Conservation (phyloP, 2,113 vertebrate species). For the Tachysurus vachellii region DNA sequence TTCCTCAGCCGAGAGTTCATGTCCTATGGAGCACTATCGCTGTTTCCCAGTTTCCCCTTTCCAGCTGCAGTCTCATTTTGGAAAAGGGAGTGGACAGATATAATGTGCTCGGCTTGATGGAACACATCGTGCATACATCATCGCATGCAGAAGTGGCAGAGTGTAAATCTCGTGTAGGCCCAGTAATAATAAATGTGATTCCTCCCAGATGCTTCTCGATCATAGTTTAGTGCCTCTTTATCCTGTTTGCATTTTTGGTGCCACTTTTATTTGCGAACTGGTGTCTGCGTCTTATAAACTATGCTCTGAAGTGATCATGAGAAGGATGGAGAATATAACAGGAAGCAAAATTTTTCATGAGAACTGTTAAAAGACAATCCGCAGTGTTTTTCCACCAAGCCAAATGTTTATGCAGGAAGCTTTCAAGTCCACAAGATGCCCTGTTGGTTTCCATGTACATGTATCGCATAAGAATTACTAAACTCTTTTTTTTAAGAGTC, state of each 20-base stretch:
- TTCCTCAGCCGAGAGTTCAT: conserved; percentile 43
- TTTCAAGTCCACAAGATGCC: background rate
- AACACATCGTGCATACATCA: conserved; percentile 48
- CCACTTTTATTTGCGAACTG: conserved; percentile 33
- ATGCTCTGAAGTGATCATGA: conserved; percentile 25
- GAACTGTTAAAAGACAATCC: conserved; percentile 30
- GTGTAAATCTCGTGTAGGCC: conserved; percentile 63
- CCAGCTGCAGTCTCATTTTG: conserved; percentile 48
- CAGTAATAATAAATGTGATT: conserved; percentile 66
- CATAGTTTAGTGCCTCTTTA: conserved; percentile 52
- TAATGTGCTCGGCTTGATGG: conserved; percentile 56
- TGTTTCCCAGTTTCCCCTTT: conserved; percentile 61
- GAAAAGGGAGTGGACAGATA: conserved; percentile 54
- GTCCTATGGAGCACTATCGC: conserved; percentile 54
- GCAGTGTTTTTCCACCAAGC: conserved; percentile 35
- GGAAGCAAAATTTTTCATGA: conserved; percentile 19
- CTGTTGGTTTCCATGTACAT: conserved; percentile 38
- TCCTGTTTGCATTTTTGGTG: conserved; percentile 31
- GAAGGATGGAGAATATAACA: background rate
- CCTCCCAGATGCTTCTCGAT: conserved; percentile 64
- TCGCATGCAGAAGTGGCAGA: conserved; percentile 60
- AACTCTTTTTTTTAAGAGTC: conserved; percentile 32
- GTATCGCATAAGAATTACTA: conserved; percentile 48
- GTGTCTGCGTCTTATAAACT: conserved; percentile 13
- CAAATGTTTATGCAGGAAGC: conserved; percentile 43